These are phyloP conservation scores for Wasmannia auropunctata DNA, from an alignment of 1,140 invertebrate genomes.

Conservation along the genomic window DNA sequence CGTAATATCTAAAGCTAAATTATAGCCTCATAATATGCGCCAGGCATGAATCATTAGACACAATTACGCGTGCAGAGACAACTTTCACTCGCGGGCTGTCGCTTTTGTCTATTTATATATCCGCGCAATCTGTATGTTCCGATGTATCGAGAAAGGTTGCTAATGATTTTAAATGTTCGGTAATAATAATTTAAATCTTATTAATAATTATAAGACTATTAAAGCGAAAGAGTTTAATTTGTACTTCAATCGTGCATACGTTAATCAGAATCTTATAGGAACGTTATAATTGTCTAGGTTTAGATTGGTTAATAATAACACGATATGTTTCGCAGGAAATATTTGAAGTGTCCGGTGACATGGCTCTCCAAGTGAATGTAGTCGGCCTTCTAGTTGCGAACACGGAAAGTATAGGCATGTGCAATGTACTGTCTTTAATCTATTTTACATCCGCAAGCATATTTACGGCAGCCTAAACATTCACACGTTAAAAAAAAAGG, in stretches of 20 bases:
- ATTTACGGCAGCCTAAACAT: background rate
- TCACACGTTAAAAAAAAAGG: background rate
- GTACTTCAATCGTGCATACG: background rate
- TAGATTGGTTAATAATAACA: background rate
- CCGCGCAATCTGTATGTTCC: background rate
- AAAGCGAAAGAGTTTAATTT: background rate
- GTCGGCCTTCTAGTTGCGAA: conserved; percentile 76
- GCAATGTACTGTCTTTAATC: background rate
- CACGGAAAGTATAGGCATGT: conserved; percentile 3
- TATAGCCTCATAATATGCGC: background rate
- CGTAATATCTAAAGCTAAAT: background rate
- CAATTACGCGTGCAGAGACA: conserved; percentile 4
- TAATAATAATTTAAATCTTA: background rate
- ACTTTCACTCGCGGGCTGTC: conserved; percentile 15
- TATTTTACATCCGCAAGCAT: background rate
- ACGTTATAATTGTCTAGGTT: background rate
- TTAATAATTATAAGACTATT: background rate
- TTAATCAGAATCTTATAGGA: background rate
- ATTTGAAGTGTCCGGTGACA: background rate
- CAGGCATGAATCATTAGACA: conserved; percentile 7
- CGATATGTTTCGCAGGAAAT: conserved; percentile 19
- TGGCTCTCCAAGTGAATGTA: conserved; percentile 76
- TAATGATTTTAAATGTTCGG: background rate
- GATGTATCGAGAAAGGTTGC: background rate
- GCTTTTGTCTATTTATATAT: conserved; percentile 12